phyloP scores from a whole-genome alignment of 1,140 invertebrate species.

The Drosophila santomea region DNA sequence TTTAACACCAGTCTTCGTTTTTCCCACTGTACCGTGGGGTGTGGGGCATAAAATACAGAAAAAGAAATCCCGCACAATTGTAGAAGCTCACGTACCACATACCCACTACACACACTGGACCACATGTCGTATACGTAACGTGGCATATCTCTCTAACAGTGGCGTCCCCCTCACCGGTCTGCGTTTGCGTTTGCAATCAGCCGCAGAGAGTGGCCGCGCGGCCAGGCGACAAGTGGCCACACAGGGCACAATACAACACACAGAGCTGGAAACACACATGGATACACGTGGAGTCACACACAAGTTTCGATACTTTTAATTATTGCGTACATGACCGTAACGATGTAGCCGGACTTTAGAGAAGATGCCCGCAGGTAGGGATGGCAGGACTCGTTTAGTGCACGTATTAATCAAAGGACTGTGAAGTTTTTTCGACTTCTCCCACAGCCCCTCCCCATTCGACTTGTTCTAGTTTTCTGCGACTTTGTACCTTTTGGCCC shows the following conservation, averaged over 20 bases:
- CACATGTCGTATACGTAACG: constrained; percentile 80
- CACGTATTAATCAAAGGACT: constrained; percentile 77
- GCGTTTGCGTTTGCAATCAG: constrained; percentile 75
- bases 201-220: constrained; percentile 69
- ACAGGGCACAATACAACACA: constrained; percentile 30
- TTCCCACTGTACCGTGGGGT: background rate
- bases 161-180: constrained; percentile 11
- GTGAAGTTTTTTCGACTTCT: constrained; percentile 54
- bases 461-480: constrained; percentile 35
- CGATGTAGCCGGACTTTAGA: constrained; percentile 75
- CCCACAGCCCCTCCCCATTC: constrained; percentile 13
- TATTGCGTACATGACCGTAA: constrained; percentile 83
- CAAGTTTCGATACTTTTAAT: constrained; percentile 82
- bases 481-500: constrained; percentile 48
- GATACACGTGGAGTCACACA: constrained; percentile 35
- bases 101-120: constrained; percentile 36
- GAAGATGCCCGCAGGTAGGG: constrained; percentile 40
- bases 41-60: constrained; percentile 10
- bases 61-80: constrained; percentile 73
- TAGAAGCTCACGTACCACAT: constrained; percentile 75
- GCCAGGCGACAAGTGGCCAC: constrained; percentile 72
- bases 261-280: constrained; percentile 10
- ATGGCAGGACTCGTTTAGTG: constrained; percentile 56
- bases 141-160: constrained; percentile 67
- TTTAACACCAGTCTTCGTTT: background rate